These are phyloP conservation scores for Amphipoea oculea DNA, from an alignment of 2,888 invertebrate species.

Conservation along the genomic window DNA sequence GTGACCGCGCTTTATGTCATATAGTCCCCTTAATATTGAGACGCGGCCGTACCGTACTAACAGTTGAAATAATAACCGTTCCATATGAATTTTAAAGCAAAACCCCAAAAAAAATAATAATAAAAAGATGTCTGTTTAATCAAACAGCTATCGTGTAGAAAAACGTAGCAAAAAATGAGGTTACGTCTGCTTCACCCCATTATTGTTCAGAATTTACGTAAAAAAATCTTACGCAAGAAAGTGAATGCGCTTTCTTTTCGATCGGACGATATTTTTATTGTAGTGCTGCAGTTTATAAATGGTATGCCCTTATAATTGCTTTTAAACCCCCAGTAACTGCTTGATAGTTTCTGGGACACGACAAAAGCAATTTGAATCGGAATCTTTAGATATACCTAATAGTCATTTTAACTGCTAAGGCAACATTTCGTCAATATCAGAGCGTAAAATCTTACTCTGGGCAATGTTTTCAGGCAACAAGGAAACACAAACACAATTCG, in stretches of 20 bases:
- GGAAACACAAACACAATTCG: too few species aligned
- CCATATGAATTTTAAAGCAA: not conserved
- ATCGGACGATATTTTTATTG: conserved; percentile 7
- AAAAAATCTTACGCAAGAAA: conserved; percentile 32
- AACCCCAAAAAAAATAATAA: not conserved
- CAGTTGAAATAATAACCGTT: not conserved
- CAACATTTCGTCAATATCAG: too few species aligned
- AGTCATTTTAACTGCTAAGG: not conserved
- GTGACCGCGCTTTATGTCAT: too few species aligned
- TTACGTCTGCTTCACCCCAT: not conserved
- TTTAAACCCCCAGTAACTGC: too few species aligned
- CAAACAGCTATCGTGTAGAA: not conserved
- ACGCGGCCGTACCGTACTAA: not conserved
- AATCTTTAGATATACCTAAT: too few species aligned
- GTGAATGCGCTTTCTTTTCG: conserved; percentile 32
- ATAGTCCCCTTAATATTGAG: too few species aligned
- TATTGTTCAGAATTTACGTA: conserved; percentile 4
- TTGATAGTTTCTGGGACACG: too few species aligned
- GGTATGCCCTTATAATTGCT: too few species aligned
- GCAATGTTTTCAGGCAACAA: too few species aligned
- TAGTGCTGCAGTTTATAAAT: not conserved
- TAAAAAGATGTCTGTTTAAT: not conserved
- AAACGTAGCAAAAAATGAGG: too few species aligned
- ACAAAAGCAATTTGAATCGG: too few species aligned
- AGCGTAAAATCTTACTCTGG: too few species aligned